phyloP scores from a whole-genome alignment of 2,113 vertebrate genomes.

The Rhadina sibilatrix region DNA sequence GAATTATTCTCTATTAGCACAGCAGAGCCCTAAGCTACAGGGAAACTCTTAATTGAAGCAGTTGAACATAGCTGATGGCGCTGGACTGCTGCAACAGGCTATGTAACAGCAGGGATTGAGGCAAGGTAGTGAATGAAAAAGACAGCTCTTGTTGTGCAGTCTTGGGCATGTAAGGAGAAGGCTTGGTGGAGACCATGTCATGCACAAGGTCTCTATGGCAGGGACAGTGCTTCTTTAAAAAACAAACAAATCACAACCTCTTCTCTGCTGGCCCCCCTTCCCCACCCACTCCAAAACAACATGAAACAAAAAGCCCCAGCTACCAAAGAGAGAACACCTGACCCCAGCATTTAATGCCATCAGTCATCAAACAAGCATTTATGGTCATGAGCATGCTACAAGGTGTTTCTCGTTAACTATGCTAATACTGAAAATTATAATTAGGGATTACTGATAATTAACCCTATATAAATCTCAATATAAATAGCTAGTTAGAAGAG shows the following conservation, averaged over 20 bases:
- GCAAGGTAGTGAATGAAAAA: background rate
- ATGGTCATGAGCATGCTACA: background rate
- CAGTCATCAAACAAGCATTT: background rate
- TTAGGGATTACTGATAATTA: background rate
- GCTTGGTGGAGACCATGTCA: background rate
- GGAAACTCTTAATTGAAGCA: background rate
- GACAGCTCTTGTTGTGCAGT: background rate
- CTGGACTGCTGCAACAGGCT: background rate
- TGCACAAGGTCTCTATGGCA: rapidly evolving
- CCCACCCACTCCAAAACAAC: background rate
- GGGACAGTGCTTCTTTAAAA: background rate
- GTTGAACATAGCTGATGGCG: background rate
- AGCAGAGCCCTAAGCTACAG: background rate
- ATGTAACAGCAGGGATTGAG: background rate
- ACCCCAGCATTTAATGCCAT: background rate
- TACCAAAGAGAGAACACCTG: background rate
- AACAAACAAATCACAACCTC: background rate
- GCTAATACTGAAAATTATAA: background rate
- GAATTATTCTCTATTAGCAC: background rate
- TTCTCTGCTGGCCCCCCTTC: background rate
- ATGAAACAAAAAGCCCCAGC: background rate
- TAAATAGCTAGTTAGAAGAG: background rate
- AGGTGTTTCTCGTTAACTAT: background rate
- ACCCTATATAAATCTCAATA: background rate
- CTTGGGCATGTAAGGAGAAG: background rate